phyloP scores from a whole-genome alignment of 2,113 vertebrate species.

The Herpetotheres cachinnans region DNA sequence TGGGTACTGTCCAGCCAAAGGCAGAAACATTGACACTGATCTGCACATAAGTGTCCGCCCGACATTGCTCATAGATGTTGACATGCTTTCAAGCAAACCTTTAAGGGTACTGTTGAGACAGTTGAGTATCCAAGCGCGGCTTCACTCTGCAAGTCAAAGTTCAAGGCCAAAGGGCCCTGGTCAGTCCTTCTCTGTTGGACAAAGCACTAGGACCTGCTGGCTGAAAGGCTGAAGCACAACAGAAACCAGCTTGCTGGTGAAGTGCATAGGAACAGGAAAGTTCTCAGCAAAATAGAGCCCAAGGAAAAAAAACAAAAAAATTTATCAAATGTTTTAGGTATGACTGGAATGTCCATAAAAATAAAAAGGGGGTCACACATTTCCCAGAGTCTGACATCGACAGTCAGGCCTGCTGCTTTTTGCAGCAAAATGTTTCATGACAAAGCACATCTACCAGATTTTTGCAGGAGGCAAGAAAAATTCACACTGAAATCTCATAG shows the following conservation, averaged over 20 bases:
- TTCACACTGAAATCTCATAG: not conserved
- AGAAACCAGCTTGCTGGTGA: not conserved
- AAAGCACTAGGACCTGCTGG: not conserved
- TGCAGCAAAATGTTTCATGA: not conserved
- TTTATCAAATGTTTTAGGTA: not conserved
- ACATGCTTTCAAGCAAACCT: not conserved
- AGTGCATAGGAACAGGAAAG: not conserved
- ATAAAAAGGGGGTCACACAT: slow-evolving; percentile 31
- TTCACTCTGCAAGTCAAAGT: not conserved
- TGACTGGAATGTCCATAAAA: slow-evolving; percentile 51
- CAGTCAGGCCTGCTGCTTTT: not conserved
- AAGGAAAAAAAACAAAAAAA: not conserved
- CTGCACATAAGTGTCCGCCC: not conserved
- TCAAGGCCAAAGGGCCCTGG: too few species aligned
- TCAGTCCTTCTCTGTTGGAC: not conserved
- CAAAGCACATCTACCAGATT: not conserved
- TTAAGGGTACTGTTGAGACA: too few species aligned
- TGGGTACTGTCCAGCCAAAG: not conserved
- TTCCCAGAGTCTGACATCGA: not conserved
- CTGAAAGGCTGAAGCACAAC: not conserved
- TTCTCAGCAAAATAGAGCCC: not conserved
- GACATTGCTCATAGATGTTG: fast-evolving
- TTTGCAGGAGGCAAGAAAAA: not conserved
- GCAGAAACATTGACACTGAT: not conserved
- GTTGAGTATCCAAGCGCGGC: not conserved